These are phyloP conservation scores for Candoia aspera DNA, from an alignment of 2,113 vertebrate species.

Conservation along the genomic window DNA sequence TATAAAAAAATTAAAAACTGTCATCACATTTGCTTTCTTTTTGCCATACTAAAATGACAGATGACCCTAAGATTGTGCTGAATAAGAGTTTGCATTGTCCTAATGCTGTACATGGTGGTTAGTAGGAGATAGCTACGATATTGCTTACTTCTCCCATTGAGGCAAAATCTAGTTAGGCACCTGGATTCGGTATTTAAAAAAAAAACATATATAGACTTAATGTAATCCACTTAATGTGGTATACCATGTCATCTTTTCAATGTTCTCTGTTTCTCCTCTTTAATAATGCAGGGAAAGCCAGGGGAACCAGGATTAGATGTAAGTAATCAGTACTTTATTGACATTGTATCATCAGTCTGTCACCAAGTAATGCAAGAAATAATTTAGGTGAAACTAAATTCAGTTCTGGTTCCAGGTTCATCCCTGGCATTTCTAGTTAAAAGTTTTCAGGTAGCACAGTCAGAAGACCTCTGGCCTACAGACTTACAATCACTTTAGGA, in stretches of 20 bases:
- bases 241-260: background rate
- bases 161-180: background rate
- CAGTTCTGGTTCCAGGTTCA: background rate
- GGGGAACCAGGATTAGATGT: conserved; percentile 95
- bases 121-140: background rate
- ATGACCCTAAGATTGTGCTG: background rate
- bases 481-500: too few species aligned
- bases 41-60: background rate
- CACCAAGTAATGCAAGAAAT: accelerated
- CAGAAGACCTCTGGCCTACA: background rate
- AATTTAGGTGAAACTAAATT: background rate
- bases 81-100: background rate
- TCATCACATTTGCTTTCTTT: background rate
- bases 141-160: background rate
- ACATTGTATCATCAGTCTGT: background rate
- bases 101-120: background rate
- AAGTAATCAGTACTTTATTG: conserved; percentile 69
- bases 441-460: background rate
- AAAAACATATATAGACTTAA: accelerated
- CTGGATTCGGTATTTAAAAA: background rate
- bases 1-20: background rate
- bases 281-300: conserved; percentile 80
- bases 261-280: conserved; percentile 32
- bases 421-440: background rate
- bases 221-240: background rate